phyloP scores from a whole-genome alignment of 1,140 invertebrate species.

The Heterodera schachtii region DNA sequence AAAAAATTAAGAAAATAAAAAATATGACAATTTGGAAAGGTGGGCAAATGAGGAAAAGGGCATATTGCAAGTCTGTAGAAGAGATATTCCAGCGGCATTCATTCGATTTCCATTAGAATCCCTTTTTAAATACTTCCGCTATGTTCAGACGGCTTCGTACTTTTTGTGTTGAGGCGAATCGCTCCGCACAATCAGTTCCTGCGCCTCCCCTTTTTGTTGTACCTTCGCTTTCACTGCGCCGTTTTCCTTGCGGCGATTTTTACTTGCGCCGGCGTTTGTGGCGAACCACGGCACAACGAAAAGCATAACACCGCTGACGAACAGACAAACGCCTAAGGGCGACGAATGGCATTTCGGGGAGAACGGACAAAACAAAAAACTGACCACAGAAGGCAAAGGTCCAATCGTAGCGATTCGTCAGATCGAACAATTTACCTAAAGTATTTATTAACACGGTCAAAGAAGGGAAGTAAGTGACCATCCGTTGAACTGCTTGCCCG shows the following conservation, averaged over 20 bases:
- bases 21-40: not conserved
- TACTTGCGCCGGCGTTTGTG: not conserved
- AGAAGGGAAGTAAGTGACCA: slow-evolving; percentile 17
- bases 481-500: not conserved
- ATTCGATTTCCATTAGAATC: not conserved
- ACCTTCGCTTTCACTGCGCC: not conserved
- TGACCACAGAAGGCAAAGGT: slow-evolving; percentile 84
- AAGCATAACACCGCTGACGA: slow-evolving; percentile 82
- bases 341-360: slow-evolving; percentile 71
- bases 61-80: not conserved
- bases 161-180: not conserved
- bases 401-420: slow-evolving; percentile 78
- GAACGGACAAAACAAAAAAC: slow-evolving; percentile 74
- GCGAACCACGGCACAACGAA: slow-evolving; percentile 76
- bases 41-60: too few relatives aligned
- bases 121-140: not conserved
- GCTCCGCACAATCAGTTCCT: not conserved
- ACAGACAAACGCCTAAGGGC: slow-evolving; percentile 79
- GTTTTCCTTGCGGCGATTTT: not conserved
- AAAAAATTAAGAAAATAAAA: too few relatives aligned
- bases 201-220: not conserved
- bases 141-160: slow-evolving; percentile 2
- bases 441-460: slow-evolving; percentile 41
- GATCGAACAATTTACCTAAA: slow-evolving; percentile 79
- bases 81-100: not conserved